Percentiles rank a stretch among this genome's conserved stretches.
Evolutionary conservation across 2,113 vertebrate genomes (phyloP).

Genomic region (Machaerirhynchus nigripectus): DNA sequence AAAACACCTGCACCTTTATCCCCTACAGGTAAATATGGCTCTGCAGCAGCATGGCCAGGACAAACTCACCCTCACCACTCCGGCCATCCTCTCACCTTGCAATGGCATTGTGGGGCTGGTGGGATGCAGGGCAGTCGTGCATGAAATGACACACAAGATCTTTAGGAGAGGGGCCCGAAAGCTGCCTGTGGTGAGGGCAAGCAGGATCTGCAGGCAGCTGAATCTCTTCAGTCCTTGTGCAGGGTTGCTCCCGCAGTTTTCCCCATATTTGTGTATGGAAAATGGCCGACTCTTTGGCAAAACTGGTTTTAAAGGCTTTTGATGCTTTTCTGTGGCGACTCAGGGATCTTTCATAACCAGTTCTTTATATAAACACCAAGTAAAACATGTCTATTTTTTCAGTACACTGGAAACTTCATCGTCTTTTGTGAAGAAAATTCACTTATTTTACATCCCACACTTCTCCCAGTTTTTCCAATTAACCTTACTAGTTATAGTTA

Average conservation of each 20-base stretch:
- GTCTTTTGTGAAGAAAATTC: not conserved
- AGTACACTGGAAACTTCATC: not conserved
- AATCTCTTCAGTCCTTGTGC: not conserved
- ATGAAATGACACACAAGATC: not conserved
- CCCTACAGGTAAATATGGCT: rapidly evolving
- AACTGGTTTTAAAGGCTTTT: not conserved
- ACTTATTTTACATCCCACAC: not conserved
- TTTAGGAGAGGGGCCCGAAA: not conserved
- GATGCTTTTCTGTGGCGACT: not conserved
- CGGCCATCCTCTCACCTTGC: rapidly evolving
- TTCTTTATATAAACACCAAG: not conserved
- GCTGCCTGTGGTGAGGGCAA: not conserved
- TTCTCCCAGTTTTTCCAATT: conserved; percentile 46
- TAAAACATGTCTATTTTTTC: not conserved
- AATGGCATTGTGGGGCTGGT: rapidly evolving
- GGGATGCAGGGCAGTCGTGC: not conserved
- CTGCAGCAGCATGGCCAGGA: not conserved
- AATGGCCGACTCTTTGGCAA: rapidly evolving
- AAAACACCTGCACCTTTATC: not conserved
- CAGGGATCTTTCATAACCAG: not conserved
- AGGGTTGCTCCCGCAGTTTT: not conserved
- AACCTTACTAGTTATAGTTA: conserved; percentile 47
- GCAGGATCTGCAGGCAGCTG: not conserved
- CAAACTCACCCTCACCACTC: not conserved
- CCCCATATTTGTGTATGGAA: not conserved